Conservation (phyloP, 92 coral and sea anemone genomes). For the Micromussa lordhowensis region DNA sequence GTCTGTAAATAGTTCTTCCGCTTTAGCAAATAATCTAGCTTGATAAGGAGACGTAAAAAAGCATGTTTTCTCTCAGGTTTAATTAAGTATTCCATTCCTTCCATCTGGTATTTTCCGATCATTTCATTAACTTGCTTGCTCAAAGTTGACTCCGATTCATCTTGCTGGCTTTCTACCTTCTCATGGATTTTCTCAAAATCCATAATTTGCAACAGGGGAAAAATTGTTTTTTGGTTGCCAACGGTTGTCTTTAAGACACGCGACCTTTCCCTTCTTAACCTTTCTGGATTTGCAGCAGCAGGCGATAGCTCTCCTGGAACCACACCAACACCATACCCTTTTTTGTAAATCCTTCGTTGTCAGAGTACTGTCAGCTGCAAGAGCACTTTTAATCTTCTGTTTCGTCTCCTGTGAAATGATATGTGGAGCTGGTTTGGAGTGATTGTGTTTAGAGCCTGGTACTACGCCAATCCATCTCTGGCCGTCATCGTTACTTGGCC, state of each 20-base stretch:
- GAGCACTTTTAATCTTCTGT: constrained; percentile 35
- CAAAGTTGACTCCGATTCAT: constrained; percentile 41
- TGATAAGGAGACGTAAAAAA: constrained; percentile 48
- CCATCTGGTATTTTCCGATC: constrained; percentile 58
- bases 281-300: constrained; percentile 45
- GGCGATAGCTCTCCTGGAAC: constrained; percentile 56
- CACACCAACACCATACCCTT: constrained; percentile 51
- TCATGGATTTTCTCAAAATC: constrained; percentile 51
- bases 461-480: constrained; percentile 59
- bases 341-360: constrained; percentile 54
- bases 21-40: background rate
- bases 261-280: constrained; percentile 37
- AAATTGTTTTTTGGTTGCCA: background rate
- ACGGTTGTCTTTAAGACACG: background rate
- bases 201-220: constrained; percentile 41
- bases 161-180: constrained; percentile 45
- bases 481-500: constrained; percentile 59
- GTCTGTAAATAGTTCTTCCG: background rate
- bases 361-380: constrained; percentile 26
- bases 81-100: constrained; percentile 47
- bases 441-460: constrained; percentile 40
- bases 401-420: constrained; percentile 52
- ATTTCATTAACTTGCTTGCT: too few species aligned
- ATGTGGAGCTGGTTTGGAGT: constrained; percentile 49
- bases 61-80: constrained; percentile 27